Percentiles rank a stretch among this genome's conserved stretches.
phyloP scores from a whole-genome alignment of 2,113 vertebrate species.

The Elephas maximus region DNA sequence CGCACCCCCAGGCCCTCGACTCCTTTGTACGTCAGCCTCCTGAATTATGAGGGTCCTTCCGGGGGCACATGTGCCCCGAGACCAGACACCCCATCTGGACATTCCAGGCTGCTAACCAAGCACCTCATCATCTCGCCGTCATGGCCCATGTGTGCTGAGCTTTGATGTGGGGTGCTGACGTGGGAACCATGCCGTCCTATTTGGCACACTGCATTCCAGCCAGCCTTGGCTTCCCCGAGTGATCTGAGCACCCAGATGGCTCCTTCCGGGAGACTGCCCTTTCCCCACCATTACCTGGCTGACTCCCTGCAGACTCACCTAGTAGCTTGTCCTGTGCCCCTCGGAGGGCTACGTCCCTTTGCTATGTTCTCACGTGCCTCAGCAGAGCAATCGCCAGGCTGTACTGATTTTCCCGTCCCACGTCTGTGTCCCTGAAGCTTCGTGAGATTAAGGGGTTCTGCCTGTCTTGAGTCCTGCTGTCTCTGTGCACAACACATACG shows the following conservation, averaged over 20 bases:
- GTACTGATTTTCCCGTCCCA: not conserved
- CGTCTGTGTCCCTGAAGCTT: not conserved
- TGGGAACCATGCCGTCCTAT: not conserved
- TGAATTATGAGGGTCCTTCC: slow-evolving; percentile 51
- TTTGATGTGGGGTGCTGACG: slow-evolving; percentile 64
- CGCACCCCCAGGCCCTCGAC: accelerated
- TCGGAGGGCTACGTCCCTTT: not conserved
- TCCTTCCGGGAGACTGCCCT: not conserved
- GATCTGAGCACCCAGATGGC: not conserved
- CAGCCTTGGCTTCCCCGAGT: not conserved
- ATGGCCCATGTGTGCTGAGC: slow-evolving; percentile 4
- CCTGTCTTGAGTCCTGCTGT: not conserved
- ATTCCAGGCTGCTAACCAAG: slow-evolving; percentile 60
- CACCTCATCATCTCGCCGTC: not conserved
- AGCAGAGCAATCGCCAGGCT: not conserved
- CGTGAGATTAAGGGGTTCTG: not conserved
- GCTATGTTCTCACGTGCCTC: not conserved
- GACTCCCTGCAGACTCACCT: not conserved
- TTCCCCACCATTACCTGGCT: not conserved
- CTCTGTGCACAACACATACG: not conserved
- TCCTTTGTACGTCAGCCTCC: slow-evolving; percentile 34
- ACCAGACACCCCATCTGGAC: slow-evolving; percentile 69
- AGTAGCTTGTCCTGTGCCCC: not conserved
- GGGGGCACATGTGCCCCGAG: not conserved
- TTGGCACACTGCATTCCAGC: not conserved